Percentiles rank a stretch among this genome's conserved stretches.
Evolutionary conservation across 2,113 vertebrate species (phyloP).

Genomic region (Elephantulus edwardii): DNA sequence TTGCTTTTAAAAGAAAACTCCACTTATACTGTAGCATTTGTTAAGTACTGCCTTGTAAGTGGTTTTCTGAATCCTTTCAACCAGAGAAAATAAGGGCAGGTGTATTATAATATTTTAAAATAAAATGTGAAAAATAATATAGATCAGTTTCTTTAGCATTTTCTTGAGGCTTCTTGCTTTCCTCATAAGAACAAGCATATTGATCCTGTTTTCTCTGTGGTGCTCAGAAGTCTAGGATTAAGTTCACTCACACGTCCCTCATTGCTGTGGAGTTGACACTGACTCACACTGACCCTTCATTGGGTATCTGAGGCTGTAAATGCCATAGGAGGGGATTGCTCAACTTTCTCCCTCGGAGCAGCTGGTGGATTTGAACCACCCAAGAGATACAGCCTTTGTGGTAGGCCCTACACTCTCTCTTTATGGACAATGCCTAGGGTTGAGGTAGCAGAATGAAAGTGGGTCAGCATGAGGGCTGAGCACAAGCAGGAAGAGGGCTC

Average conservation of each 20-base stretch:
- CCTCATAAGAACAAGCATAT: background rate
- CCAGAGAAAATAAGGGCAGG: background rate
- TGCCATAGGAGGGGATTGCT: too few species aligned
- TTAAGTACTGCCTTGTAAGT: constrained; percentile 49
- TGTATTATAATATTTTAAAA: constrained; percentile 3
- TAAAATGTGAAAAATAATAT: constrained; percentile 20
- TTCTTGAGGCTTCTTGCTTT: background rate
- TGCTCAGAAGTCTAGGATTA: background rate
- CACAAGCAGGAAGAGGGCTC: background rate
- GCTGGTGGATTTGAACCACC: too few species aligned
- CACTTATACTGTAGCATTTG: constrained; percentile 30
- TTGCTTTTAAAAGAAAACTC: constrained; percentile 3
- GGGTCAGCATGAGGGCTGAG: background rate
- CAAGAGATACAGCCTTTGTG: too few species aligned
- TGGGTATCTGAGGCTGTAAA: too few species aligned
- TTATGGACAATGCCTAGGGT: too few species aligned
- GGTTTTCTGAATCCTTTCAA: constrained; percentile 49
- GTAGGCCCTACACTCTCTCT: too few species aligned
- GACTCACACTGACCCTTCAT: too few species aligned
- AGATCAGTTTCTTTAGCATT: background rate
- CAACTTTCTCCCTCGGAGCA: too few species aligned
- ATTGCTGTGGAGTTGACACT: too few species aligned
- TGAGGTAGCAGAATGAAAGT: background rate
- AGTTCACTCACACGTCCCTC: too few species aligned
- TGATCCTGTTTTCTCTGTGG: background rate